Base-by-base conservation (phyloP, 30 jellyfish, hydroid and myxozoan genomes). In the Euphysa ruthae region DNA sequence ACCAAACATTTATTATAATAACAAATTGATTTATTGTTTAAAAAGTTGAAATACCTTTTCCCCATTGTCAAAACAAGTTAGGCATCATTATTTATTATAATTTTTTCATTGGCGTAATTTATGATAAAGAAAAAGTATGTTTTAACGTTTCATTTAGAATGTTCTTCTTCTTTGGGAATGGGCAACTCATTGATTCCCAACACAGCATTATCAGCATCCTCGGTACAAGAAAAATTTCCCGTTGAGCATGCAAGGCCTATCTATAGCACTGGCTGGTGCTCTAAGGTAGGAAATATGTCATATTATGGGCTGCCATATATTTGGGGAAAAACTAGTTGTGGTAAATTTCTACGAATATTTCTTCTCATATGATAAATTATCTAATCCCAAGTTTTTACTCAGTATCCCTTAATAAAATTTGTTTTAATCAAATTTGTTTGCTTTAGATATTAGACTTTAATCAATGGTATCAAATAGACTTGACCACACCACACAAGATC, bases 401-500 rank as follows among this genome's bases (percentile, higher is more conserved):
- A n/a, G 28, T n/a, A 46, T n/a, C 18, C 60, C 23, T 46, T 46
- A n/a, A 5, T 46, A 5, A 46, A 2, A 46, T 46, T 46, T 2
- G 18, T n/a, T 2, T 5, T 2, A n/a, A 2, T 46, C 10, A 3
- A 5, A n/a, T 46, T 1, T 66, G 3, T 55, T 13, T 55, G 7
- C 56, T 55, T n/a, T 55, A 82, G 94, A 32, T 60, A 0, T 74
- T 64, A 33, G 74, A 78, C 49, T 81, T n/a, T 2, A 58, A 56
- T 71, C 97, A 78, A 58, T 88, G 97, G 97, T 82, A 71, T 32
- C 94, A 88, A 63, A 80, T 88, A 22, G 74, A 88, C 30, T 61
- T 88, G 1, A 84, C 71, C 55, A 55, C 63, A 50, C 46, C 55
- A 2, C 78, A 77, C 10, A 66, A 61, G 50, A 27, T 75, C 12